Evolutionary conservation across 2,888 invertebrate species (phyloP), one percentile per base, ranked within the genome.

Genomic region (Nowickia ferox): DNA sequence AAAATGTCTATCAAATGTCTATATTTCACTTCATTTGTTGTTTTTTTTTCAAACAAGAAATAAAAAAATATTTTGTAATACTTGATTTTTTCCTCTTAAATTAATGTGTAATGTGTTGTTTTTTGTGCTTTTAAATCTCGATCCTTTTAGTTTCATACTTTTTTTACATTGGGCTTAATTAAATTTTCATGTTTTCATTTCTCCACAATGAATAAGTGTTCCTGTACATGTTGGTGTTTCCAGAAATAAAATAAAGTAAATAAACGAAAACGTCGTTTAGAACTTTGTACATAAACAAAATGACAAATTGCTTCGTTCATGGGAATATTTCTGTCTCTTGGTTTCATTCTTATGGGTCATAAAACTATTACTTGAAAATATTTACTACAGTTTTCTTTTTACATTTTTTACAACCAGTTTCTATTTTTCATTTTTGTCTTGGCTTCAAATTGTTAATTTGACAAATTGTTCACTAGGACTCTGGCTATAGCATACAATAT

Each of bases 1-100:
- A 61, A 59, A 66, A 61, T 78, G 83, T 84, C 83, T 53, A 84
- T 84, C 83, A 84, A 77, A 66, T 72, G 83, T 84, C 77, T 59
- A 30, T 65, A 55, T 61, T 61, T 38, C 15, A 13, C 48, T 30
- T 51, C 17, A 63, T 38, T 30, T 51, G 3, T 30, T 46, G 11
- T n/a, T 17, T 66, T 30, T 30, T 30, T 48, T 13, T 30, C 11
- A 57, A 30, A 1, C 9, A 22, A 55, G 10, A 13, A 19, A 55
- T 4, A 11, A 55, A 55, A 22, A 68, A 65, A 9, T 9, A 40
- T 9, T 40, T 59, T 30, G 46, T 51, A 81, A 66, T 74, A 74
- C 68, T 17, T 74, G 80, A 19, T 51, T 55, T 44, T 57, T 61
- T 44, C 40, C 44, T 30, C 9, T 46, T 30, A 9, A 51, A 61